Conservation (phyloP, 2,888 invertebrate species). For the Volucella inanis region DNA sequence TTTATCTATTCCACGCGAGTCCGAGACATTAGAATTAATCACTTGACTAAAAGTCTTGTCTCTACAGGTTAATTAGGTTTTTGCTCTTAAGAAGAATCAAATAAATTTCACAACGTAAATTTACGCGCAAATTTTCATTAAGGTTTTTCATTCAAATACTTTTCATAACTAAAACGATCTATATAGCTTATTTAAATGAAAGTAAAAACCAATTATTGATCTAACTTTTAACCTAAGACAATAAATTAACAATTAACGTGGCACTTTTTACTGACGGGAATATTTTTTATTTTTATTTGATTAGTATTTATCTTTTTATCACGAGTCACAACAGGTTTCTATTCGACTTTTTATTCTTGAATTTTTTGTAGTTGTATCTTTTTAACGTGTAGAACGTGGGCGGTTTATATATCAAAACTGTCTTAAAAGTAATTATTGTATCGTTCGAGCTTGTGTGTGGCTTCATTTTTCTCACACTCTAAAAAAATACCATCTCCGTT, state of each 20-base stretch:
- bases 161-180: conserved; percentile 61
- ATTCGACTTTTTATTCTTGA: too few species aligned
- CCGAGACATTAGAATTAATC: conserved; percentile 59
- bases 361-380: not conserved
- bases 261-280: conserved; percentile 43
- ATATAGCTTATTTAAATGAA: conserved; percentile 65
- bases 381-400: conserved; percentile 50
- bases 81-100: conserved; percentile 9
- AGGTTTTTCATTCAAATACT: conserved; percentile 65
- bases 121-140: conserved; percentile 44
- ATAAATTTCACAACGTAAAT: conserved; percentile 45
- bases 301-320: conserved; percentile 1
- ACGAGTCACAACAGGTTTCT: conserved; percentile 57
- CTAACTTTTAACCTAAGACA: conserved; percentile 58
- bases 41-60: conserved; percentile 35
- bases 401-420: conserved; percentile 62
- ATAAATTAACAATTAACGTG: conserved; percentile 61
- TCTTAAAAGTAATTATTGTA: conserved; percentile 40
- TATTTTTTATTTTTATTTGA: not conserved
- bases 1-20: conserved; percentile 69
- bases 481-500: not conserved
- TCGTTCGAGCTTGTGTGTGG: not conserved
- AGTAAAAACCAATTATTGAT: conserved; percentile 61
- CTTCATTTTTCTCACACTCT: not conserved
- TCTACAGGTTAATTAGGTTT: conserved; percentile 41